Conservation (phyloP, 1,140 invertebrate genomes). For the Megalopta genalis region DNA sequence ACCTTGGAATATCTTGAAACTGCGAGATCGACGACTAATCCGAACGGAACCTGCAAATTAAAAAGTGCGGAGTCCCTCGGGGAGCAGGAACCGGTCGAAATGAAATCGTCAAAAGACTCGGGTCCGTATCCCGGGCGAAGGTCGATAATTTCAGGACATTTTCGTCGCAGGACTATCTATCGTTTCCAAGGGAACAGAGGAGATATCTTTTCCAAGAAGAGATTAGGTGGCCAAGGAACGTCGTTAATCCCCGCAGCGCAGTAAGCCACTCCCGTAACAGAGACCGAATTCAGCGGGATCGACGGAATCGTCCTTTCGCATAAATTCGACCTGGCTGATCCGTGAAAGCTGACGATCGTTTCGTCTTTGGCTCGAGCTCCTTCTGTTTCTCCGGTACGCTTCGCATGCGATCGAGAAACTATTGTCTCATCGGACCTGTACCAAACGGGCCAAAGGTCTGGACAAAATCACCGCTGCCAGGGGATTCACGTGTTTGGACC, state of each 20-base stretch:
- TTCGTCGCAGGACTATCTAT: slow-evolving; percentile 27
- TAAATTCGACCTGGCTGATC: slow-evolving; percentile 59
- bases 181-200: not conserved
- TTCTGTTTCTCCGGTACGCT: slow-evolving; percentile 35
- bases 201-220: slow-evolving; percentile 32
- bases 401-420: slow-evolving; percentile 2
- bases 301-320: slow-evolving; percentile 37
- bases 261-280: slow-evolving; percentile 36
- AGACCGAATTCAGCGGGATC: slow-evolving; percentile 43
- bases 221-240: slow-evolving; percentile 33
- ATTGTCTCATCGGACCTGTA: not conserved
- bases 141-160: slow-evolving; percentile 39
- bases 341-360: slow-evolving; percentile 44
- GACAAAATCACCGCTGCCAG: slow-evolving; percentile 35
- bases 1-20: too few species aligned
- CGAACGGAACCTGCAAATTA: too few species aligned
- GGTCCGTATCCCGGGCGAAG: not conserved
- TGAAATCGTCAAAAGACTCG: slow-evolving; percentile 19
- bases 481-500: slow-evolving; percentile 27
- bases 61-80: too few species aligned
- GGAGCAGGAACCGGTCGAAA: slow-evolving; percentile 2
- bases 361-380: slow-evolving; percentile 13
- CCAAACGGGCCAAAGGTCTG: not conserved
- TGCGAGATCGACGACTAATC: too few species aligned
- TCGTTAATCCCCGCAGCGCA: slow-evolving; percentile 40